Evolutionary conservation across 2,797 vertebrate genomes (phyloP).

Genomic region (Xenentodon cancila): DNA sequence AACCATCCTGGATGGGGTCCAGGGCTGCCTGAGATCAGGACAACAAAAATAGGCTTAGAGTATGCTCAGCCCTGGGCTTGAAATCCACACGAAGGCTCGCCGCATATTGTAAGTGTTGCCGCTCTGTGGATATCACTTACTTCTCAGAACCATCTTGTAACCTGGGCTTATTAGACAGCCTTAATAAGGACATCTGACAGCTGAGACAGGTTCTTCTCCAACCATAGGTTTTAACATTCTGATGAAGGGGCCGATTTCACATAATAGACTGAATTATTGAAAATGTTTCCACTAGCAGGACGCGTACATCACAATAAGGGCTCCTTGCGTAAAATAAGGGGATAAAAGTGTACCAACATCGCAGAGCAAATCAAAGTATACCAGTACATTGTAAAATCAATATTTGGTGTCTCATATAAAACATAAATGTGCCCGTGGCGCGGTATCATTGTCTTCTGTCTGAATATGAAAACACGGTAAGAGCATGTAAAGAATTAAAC

Average conservation of each 20-base stretch:
- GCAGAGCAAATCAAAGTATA: neutral
- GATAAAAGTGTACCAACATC: neutral
- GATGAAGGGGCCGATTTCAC: constrained; percentile 36
- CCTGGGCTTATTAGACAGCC: constrained; percentile 77
- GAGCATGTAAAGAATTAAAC: neutral
- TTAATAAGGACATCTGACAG: constrained; percentile 79
- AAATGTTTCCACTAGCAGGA: constrained; percentile 49
- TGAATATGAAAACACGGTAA: constrained; percentile 3
- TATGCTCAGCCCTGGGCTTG: constrained; percentile 73
- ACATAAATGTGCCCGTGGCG: neutral
- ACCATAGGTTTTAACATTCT: constrained; percentile 63
- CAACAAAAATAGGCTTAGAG: constrained; percentile 81
- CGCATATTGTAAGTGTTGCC: constrained; percentile 71
- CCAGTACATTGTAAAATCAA: neutral
- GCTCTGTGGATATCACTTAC: constrained; percentile 69
- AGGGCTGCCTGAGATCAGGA: constrained; percentile 75
- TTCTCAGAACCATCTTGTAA: constrained; percentile 79
- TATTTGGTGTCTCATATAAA: neutral
- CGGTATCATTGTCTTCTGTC: neutral
- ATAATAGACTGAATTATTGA: constrained; percentile 35
- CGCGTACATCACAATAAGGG: neutral
- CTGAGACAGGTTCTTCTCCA: constrained; percentile 62
- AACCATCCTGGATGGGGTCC: constrained; percentile 71
- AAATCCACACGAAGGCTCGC: constrained; percentile 73
- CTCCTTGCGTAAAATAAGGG: neutral